A percentile compares a stretch with the other conserved stretches of the same genome.
Evolutionary conservation across 2,797 vertebrate genomes (phyloP).

Genomic region (Diglossa cyanea): DNA sequence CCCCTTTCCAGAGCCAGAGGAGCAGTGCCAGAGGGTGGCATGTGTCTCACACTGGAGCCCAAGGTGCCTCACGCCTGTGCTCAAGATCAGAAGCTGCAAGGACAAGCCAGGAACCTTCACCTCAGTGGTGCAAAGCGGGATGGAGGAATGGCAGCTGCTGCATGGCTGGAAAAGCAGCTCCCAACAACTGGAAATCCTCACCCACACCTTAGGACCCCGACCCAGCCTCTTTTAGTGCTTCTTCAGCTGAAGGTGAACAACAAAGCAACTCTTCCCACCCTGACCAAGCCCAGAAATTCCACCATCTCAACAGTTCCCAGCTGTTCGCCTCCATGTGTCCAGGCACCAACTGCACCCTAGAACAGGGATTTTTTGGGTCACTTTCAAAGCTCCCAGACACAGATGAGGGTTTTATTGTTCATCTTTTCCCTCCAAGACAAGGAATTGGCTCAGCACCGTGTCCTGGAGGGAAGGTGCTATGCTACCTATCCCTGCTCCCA

Average conservation of each 20-base stretch:
- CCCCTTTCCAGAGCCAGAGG: background rate
- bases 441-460: fast-evolving
- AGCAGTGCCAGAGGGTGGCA: background rate
- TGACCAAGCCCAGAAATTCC: background rate
- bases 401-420: background rate
- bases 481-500: fast-evolving
- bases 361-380: background rate
- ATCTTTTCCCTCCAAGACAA: background rate
- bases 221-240: background rate
- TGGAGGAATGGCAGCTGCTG: background rate
- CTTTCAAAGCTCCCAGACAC: background rate
- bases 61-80: background rate
- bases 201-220: background rate
- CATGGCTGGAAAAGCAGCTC: background rate
- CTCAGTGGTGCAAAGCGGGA: background rate
- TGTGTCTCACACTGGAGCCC: background rate
- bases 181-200: background rate
- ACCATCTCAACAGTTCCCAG: background rate
- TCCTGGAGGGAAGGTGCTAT: fast-evolving
- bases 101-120: background rate
- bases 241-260: background rate
- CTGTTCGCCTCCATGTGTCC: background rate
- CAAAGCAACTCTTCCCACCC: background rate
- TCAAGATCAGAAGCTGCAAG: background rate
- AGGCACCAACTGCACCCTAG: background rate